phyloP scores from a whole-genome alignment of 2,113 vertebrate species.

The Halichoeres trimaculatus region DNA sequence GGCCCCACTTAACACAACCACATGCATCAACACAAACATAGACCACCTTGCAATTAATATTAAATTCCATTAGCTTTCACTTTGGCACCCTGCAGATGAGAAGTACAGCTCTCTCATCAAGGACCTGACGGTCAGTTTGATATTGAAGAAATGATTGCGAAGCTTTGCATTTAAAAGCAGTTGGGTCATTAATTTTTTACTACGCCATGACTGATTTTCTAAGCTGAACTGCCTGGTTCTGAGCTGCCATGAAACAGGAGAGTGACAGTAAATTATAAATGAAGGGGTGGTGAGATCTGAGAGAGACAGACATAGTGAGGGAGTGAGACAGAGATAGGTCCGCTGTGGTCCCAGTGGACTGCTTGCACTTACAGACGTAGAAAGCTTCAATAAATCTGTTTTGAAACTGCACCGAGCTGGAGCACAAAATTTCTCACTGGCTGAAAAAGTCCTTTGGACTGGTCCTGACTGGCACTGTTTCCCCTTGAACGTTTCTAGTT shows the following conservation, averaged over 20 bases:
- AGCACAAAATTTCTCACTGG: not conserved
- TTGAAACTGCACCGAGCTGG: conserved; percentile 1
- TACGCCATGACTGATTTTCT: conserved; percentile 68
- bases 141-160: conserved; percentile 54
- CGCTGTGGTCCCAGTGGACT: conserved; percentile 25
- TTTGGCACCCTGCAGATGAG: conserved; percentile 37
- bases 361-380: conserved; percentile 7
- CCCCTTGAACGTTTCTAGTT: not conserved
- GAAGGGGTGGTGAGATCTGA: conserved; percentile 58
- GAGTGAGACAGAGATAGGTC: conserved; percentile 26
- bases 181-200: conserved; percentile 76
- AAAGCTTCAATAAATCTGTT: conserved; percentile 32
- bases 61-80: conserved; percentile 40
- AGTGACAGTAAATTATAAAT: conserved; percentile 79
- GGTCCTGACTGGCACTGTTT: not conserved
- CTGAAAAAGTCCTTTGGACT: not conserved
- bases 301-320: conserved; percentile 27
- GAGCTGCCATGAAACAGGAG: conserved; percentile 76
- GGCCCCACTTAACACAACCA: not conserved
- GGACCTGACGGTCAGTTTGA: conserved; percentile 37
- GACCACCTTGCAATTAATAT: conserved; percentile 36
- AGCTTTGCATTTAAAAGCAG: conserved; percentile 75
- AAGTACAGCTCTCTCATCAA: conserved; percentile 23
- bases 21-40: conserved; percentile 11
- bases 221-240: conserved; percentile 61